These are phyloP conservation scores for Tautogolabrus adspersus DNA, from an alignment of 2,113 vertebrate genomes.

Conservation along the genomic window DNA sequence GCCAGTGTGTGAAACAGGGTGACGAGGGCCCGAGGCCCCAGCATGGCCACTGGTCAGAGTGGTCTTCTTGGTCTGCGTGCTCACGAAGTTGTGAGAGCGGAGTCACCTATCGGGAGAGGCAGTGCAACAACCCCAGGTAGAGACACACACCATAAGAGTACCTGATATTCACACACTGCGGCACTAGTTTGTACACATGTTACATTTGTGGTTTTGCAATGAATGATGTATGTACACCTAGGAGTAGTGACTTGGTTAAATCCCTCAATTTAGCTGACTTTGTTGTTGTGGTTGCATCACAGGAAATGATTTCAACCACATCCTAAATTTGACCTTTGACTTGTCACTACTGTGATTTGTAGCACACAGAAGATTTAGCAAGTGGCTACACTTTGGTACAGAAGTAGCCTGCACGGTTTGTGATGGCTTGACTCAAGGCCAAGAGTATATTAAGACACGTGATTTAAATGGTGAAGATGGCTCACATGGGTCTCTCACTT, in stretches of 20 bases:
- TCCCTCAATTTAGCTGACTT: not conserved
- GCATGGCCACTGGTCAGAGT: slow-evolving; percentile 89
- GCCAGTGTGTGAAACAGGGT: slow-evolving; percentile 90
- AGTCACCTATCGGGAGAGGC: slow-evolving; percentile 87
- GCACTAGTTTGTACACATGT: no score
- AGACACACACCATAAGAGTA: not conserved
- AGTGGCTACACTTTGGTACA: not conserved
- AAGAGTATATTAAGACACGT: slow-evolving; percentile 34
- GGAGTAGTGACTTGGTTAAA: no score
- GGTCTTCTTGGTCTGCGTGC: slow-evolving; percentile 90
- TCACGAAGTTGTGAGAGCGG: slow-evolving; percentile 91
- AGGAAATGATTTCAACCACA: not conserved
- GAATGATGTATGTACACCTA: no score
- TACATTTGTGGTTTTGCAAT: no score
- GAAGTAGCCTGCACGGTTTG: slow-evolving; percentile 7
- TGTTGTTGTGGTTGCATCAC: not conserved
- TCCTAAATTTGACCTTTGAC: not conserved
- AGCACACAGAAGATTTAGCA: not conserved
- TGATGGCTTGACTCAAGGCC: slow-evolving; percentile 19
- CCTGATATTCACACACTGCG: no score
- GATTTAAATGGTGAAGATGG: slow-evolving; percentile 50
- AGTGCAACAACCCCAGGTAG: slow-evolving; percentile 89
- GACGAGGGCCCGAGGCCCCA: slow-evolving; percentile 87
- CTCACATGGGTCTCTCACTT: slow-evolving; percentile 39
- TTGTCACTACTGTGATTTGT: not conserved